phyloP scores from a whole-genome alignment of 2,113 vertebrate genomes.

The Callocephalon fimbriatum region DNA sequence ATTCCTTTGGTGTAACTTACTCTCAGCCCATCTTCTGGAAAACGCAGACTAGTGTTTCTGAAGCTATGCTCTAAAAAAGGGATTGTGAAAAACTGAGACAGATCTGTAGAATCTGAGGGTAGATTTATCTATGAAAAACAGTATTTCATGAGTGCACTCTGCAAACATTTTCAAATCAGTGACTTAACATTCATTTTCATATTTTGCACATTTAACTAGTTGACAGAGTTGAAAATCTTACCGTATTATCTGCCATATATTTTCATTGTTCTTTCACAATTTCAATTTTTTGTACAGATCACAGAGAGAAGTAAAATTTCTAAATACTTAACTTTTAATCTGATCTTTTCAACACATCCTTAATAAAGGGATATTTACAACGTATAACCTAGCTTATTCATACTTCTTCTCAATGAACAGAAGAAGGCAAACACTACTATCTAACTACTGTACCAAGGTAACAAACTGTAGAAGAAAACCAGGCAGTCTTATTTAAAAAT shows the following conservation, averaged over 20 bases:
- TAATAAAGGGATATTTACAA: not conserved
- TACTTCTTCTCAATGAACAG: not conserved
- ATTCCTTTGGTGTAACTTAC: not conserved
- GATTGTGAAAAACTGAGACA: not conserved
- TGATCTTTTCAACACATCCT: not conserved
- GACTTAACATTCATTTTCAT: not conserved
- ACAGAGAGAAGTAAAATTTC: not conserved
- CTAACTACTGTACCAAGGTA: not conserved
- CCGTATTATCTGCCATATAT: not conserved
- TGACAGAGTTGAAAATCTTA: not conserved
- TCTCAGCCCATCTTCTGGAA: not conserved
- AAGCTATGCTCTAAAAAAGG: not conserved
- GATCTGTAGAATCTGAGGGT: not conserved
- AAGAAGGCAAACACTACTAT: not conserved
- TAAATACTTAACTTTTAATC: not conserved
- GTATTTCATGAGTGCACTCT: not conserved
- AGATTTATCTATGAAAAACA: not conserved
- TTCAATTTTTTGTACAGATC: not conserved
- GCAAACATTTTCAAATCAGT: not conserved
- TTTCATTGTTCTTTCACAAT: not conserved
- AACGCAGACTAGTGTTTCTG: not conserved
- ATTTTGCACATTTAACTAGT: not conserved
- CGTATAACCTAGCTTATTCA: not conserved
- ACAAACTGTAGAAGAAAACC: not conserved
- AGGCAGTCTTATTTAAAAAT: not conserved